Conservation (phyloP, 2,797 vertebrate species). For the Octomys mimax region DNA sequence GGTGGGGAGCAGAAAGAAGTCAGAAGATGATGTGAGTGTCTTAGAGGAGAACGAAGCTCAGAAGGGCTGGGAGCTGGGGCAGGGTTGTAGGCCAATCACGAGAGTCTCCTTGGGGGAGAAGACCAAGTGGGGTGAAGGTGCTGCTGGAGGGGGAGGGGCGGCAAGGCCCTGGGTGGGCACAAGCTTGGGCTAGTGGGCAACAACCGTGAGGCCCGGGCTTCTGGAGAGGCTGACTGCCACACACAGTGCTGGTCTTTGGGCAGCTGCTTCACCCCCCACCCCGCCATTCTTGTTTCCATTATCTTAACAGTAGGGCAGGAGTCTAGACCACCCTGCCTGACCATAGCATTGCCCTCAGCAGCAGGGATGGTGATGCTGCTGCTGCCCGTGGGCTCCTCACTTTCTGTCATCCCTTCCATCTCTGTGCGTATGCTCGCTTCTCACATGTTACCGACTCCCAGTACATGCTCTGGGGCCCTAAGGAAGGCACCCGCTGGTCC, state of each 20-base stretch:
- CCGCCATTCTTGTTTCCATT: not conserved
- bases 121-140: no score
- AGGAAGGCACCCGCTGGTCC: not conserved
- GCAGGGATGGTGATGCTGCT: rapidly evolving
- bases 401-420: not conserved
- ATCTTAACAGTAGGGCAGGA: not conserved
- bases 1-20: not conserved
- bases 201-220: not conserved
- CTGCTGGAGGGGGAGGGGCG: not conserved
- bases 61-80: not conserved
- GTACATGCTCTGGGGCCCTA: not conserved
- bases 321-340: not conserved
- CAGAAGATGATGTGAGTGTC: not conserved
- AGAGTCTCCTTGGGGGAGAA: not conserved
- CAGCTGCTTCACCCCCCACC: not conserved
- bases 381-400: not conserved
- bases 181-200: not conserved
- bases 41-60: not conserved
- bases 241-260: not conserved
- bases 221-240: not conserved
- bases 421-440: not conserved
- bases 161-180: not conserved
- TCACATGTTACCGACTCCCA: not conserved
- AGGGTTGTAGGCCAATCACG: no score
- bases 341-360: not conserved